Conservation (phyloP, 1,140 invertebrate genomes). For the Microplitis mediator region DNA sequence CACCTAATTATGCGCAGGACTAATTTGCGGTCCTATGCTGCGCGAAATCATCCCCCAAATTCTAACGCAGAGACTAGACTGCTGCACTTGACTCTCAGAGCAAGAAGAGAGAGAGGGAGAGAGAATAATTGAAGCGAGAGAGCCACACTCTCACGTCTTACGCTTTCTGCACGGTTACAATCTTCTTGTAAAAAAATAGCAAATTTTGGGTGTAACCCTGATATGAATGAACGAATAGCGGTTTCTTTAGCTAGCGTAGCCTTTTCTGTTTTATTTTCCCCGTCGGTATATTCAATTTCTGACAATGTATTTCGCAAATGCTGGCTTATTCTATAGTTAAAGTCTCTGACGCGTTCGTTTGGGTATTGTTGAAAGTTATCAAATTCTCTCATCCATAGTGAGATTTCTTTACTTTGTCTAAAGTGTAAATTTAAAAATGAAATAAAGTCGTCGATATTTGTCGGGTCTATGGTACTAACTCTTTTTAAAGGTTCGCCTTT, state of each 20-base stretch:
- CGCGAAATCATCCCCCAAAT: too few relatives aligned
- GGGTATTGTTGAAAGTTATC: not conserved
- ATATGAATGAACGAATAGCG: not conserved
- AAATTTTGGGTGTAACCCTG: not conserved
- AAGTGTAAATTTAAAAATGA: not conserved
- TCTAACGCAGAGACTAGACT: too few relatives aligned
- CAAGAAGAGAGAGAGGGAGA: too few relatives aligned
- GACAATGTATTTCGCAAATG: not conserved
- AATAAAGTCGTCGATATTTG: not conserved
- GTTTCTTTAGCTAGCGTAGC: not conserved
- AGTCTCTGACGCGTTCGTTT: not conserved
- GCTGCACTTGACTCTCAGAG: too few relatives aligned
- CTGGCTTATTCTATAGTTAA: not conserved
- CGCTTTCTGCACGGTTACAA: too few relatives aligned
- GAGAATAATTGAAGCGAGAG: too few relatives aligned
- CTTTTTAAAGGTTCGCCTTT: conserved; percentile 1
- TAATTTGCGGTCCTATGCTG: too few relatives aligned
- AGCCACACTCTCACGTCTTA: too few relatives aligned
- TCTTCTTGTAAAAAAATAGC: not conserved
- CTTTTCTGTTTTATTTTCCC: not conserved
- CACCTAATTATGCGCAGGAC: too few relatives aligned
- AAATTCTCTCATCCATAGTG: not conserved
- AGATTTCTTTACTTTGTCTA: not conserved
- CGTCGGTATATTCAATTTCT: not conserved
- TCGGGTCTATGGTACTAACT: not conserved